These are phyloP conservation scores for Dendrocopos noguchii DNA, from an alignment of 2,113 vertebrate genomes.

Conservation along the genomic window DNA sequence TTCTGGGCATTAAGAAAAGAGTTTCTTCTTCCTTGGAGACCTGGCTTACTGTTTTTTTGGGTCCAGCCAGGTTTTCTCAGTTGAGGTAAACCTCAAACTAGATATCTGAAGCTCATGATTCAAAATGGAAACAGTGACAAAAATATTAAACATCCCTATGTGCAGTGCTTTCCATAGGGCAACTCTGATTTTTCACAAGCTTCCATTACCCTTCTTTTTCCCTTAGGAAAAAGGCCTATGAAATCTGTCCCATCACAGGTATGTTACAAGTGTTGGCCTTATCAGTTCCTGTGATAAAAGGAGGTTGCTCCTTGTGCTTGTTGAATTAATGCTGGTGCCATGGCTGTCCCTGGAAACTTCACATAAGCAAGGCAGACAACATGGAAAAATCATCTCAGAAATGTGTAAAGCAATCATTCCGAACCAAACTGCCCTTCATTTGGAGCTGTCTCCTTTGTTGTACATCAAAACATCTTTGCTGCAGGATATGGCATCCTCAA, in stretches of 20 bases:
- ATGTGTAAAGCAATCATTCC: not conserved
- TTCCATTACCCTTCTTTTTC: not conserved
- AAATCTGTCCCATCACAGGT: not conserved
- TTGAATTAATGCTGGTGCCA: not conserved
- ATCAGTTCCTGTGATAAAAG: not conserved
- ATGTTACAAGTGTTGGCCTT: not conserved
- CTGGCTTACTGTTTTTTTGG: not conserved
- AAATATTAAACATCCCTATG: not conserved
- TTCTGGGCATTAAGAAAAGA: not conserved
- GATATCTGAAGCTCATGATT: not conserved
- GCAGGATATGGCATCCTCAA: not conserved
- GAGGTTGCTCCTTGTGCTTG: not conserved
- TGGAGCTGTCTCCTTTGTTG: not conserved
- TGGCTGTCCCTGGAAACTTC: not conserved
- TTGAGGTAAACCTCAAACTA: not conserved
- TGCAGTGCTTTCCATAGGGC: not conserved
- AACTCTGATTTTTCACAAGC: not conserved
- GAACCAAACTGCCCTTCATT: not conserved
- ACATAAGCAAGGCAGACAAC: not conserved
- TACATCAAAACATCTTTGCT: not conserved
- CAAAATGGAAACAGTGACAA: slow-evolving; percentile 33
- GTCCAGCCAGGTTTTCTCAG: not conserved
- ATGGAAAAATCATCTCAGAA: not conserved
- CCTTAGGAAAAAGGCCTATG: not conserved
- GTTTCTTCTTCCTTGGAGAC: not conserved